Evolutionary conservation across 1,140 invertebrate species (phyloP).

Genomic region (Aphidius gifuensis): DNA sequence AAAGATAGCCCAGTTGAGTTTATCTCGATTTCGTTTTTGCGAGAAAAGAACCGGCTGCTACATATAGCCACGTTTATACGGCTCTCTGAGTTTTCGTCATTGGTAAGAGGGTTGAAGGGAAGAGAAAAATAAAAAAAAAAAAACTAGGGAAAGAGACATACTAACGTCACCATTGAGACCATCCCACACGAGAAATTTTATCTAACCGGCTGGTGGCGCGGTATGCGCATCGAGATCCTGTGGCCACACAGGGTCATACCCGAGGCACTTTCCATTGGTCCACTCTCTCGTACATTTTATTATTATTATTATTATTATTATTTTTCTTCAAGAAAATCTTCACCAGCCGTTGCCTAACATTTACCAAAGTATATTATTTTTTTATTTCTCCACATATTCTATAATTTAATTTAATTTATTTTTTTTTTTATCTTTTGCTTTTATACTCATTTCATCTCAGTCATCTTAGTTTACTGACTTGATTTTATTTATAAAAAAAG

Average conservation of each 20-base stretch:
- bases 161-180: conserved; percentile 26
- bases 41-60: conserved; percentile 3
- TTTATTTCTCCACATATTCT: neutral
- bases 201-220: neutral
- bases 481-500: neutral
- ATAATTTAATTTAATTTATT: neutral
- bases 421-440: neutral
- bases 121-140: too few species aligned
- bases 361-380: neutral
- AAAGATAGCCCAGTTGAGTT: too few species aligned
- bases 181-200: conserved; percentile 24
- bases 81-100: neutral
- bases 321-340: conserved; percentile 4
- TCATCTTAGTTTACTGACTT: neutral
- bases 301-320: too few species aligned
- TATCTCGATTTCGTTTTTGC: conserved; percentile 1
- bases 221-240: conserved; percentile 9
- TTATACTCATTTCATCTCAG: conserved; percentile 1
- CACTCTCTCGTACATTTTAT: neutral
- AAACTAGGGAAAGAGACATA: neutral
- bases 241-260: conserved; percentile 8
- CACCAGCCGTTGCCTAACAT: conserved; percentile 11
- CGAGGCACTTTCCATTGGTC: neutral
- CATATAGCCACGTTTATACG: conserved; percentile 19
- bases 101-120: too few species aligned